phyloP scores from a whole-genome alignment of 2,113 vertebrate species.

The Xerus inauris region DNA sequence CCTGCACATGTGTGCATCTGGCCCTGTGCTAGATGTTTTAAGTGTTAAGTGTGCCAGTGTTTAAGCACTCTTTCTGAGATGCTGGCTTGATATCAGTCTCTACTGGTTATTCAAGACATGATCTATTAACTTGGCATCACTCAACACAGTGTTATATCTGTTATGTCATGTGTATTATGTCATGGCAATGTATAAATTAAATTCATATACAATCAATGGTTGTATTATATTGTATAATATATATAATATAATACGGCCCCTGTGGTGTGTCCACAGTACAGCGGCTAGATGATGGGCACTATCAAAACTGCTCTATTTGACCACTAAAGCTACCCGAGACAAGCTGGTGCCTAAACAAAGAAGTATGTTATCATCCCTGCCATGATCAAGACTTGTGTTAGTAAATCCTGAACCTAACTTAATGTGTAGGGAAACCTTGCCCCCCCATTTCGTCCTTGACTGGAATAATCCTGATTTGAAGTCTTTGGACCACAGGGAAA shows the following conservation, averaged over 20 bases:
- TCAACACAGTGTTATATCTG: background rate
- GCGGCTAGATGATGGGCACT: background rate
- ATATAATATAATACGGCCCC: no score
- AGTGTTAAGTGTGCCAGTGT: no score
- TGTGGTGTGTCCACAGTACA: background rate
- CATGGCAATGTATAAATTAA: background rate
- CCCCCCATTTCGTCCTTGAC: background rate
- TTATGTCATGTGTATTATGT: no score
- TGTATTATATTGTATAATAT: no score
- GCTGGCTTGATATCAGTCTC: background rate
- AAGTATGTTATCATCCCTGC: background rate
- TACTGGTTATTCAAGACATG: background rate
- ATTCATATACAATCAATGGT: background rate
- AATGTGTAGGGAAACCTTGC: background rate
- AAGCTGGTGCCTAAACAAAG: background rate
- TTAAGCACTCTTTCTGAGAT: background rate
- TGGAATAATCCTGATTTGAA: background rate
- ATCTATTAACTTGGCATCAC: background rate
- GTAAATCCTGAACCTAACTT: background rate
- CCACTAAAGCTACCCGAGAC: background rate
- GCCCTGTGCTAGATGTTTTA: background rate
- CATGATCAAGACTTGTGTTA: background rate
- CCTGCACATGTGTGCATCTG: accelerated
- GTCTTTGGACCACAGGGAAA: background rate
- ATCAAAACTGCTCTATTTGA: background rate